These are phyloP conservation scores for Chorisops tibialis DNA, from an alignment of 2,888 invertebrate genomes.

Conservation along the genomic window DNA sequence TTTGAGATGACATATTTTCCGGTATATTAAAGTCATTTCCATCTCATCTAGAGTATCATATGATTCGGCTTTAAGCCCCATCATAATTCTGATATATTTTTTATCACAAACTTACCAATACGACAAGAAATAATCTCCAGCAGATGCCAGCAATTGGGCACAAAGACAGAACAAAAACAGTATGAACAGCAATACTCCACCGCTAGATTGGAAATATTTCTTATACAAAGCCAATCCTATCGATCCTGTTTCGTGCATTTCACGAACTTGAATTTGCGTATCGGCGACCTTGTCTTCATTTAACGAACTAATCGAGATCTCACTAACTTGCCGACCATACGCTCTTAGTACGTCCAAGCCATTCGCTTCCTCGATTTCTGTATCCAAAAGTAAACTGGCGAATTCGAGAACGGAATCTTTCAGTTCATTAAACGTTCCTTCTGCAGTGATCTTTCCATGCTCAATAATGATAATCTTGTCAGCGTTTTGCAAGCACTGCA, in stretches of 20 bases:
- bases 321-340: slow-evolving; percentile 47
- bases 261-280: slow-evolving; percentile 53
- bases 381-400: slow-evolving; percentile 64
- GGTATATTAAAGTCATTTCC: too few relatives aligned
- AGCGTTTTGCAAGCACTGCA: slow-evolving; percentile 71
- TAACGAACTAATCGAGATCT: slow-evolving; percentile 57
- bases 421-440: slow-evolving; percentile 69
- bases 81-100: too few relatives aligned
- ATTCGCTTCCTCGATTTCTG: slow-evolving; percentile 47
- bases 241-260: slow-evolving; percentile 61
- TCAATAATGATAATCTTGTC: slow-evolving; percentile 56
- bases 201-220: slow-evolving; percentile 70
- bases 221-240: slow-evolving; percentile 61
- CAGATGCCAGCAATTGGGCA: slow-evolving; percentile 69
- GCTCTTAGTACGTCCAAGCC: slow-evolving; percentile 38
- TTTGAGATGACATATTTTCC: too few relatives aligned
- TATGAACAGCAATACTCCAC: slow-evolving; percentile 61
- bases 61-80: too few relatives aligned
- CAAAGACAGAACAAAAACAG: slow-evolving; percentile 62
- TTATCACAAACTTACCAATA: slow-evolving; percentile 63
- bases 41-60: too few relatives aligned
- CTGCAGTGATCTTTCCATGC: slow-evolving; percentile 52
- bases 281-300: slow-evolving; percentile 53
- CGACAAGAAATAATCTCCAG: slow-evolving; percentile 74
- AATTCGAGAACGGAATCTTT: slow-evolving; percentile 74